These are phyloP conservation scores for Melolontha melolontha DNA, from an alignment of 2,888 invertebrate species.

Conservation along the genomic window DNA sequence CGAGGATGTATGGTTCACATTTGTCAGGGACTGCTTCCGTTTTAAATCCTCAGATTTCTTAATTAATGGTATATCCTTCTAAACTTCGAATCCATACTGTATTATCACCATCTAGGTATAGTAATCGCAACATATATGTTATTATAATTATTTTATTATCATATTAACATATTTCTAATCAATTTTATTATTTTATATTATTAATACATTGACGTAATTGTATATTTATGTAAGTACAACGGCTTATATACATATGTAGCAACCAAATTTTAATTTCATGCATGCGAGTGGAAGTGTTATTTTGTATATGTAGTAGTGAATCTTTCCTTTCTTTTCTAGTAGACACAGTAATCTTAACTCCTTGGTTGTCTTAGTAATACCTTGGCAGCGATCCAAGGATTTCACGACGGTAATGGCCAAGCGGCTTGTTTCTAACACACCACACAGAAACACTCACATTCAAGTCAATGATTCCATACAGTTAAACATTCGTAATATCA, in stretches of 20 bases:
- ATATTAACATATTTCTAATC: too few relatives aligned
- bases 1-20: conserved; percentile 47
- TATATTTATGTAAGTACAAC: too few relatives aligned
- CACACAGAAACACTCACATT: conserved; percentile 25
- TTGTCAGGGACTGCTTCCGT: conserved; percentile 51
- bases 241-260: too few relatives aligned
- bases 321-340: conserved; percentile 38
- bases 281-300: too few relatives aligned
- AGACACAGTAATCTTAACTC: conserved; percentile 27
- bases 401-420: conserved; percentile 41
- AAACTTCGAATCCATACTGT: conserved; percentile 10
- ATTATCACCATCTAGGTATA: neutral
- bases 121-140: neutral
- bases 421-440: conserved; percentile 23
- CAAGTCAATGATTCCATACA: conserved; percentile 25
- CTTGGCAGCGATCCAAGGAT: conserved; percentile 50
- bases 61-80: conserved; percentile 43
- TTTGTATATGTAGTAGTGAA: neutral
- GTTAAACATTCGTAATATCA: conserved; percentile 11
- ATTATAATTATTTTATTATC: conserved; percentile 4
- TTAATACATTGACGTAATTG: too few relatives aligned
- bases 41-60: conserved; percentile 44
- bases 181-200: too few relatives aligned
- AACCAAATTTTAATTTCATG: too few relatives aligned
- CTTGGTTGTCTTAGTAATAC: conserved; percentile 44